phyloP scores from a whole-genome alignment of 2,797 vertebrate genomes.

The Halcyon badia region DNA sequence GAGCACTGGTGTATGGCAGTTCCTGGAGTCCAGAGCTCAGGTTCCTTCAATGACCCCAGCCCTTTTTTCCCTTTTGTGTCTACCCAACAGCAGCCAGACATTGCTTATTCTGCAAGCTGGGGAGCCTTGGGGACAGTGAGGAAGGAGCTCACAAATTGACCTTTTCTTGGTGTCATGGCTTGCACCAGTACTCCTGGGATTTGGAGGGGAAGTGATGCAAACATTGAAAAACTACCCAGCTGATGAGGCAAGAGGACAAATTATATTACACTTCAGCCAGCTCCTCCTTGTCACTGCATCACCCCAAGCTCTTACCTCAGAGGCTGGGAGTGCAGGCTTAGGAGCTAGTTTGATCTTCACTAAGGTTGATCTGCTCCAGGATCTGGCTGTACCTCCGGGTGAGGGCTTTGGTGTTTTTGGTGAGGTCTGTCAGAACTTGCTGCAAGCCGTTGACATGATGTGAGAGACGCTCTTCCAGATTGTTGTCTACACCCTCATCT shows the following conservation, averaged over 20 bases:
- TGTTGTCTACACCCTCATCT: constrained; percentile 50
- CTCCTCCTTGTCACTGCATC: not conserved
- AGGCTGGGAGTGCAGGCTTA: not conserved
- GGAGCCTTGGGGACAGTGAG: rapidly evolving
- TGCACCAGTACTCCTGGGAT: not conserved
- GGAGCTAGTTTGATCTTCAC: constrained; percentile 20
- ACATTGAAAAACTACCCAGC: not conserved
- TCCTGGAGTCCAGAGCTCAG: not conserved
- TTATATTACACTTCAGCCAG: not conserved
- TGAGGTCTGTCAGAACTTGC: constrained; percentile 85
- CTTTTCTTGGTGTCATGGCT: not conserved
- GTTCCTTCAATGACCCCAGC: not conserved
- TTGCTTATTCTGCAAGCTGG: not conserved
- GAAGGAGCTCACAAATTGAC: not conserved
- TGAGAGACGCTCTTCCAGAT: constrained; percentile 84
- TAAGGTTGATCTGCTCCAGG: constrained; percentile 73
- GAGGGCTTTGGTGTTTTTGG: constrained; percentile 83
- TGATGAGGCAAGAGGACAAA: not conserved
- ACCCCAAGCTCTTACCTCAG: constrained; percentile 12
- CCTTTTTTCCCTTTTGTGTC: not conserved
- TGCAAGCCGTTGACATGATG: constrained; percentile 89
- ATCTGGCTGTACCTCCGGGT: constrained; percentile 90
- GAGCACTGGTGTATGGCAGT: not conserved
- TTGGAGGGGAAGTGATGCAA: not conserved
- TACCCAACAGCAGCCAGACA: not conserved